These are phyloP conservation scores for Lydus trimaculatus DNA, from an alignment of 2,888 invertebrate genomes.

Conservation along the genomic window DNA sequence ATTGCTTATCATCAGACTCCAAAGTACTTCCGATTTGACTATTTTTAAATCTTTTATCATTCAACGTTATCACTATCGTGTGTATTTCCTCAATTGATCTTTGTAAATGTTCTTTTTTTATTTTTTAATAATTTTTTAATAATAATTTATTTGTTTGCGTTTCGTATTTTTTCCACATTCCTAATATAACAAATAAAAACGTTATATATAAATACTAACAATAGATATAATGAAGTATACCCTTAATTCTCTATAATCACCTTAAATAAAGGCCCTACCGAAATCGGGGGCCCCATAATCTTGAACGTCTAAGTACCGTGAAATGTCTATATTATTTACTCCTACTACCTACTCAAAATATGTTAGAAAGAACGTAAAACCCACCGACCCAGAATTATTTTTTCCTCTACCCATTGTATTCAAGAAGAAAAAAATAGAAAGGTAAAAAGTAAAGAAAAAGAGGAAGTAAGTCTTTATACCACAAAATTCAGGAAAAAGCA, in stretches of 20 bases:
- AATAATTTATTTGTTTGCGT: slow-evolving; percentile 9
- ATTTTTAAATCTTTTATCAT: slow-evolving; percentile 2
- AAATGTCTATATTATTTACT: slow-evolving; percentile 59
- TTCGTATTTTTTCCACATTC: slow-evolving; percentile 3
- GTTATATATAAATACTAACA: slow-evolving; percentile 9
- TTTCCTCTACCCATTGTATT: slow-evolving; percentile 1
- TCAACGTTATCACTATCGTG: not conserved
- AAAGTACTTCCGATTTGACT: slow-evolving; percentile 10
- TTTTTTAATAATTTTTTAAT: not conserved
- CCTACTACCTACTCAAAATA: slow-evolving; percentile 15
- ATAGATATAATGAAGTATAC: slow-evolving; percentile 18
- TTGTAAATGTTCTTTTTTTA: slow-evolving; percentile 2
- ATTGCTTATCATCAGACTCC: not conserved
- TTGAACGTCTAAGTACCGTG: slow-evolving; percentile 55
- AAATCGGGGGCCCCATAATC: slow-evolving; percentile 50
- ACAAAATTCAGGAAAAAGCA: slow-evolving; percentile 36
- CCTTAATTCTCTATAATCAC: slow-evolving; percentile 40
- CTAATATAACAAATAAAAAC: not conserved
- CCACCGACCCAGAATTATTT: slow-evolving; percentile 23
- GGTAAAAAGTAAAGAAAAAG: slow-evolving; percentile 29
- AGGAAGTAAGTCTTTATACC: slow-evolving; percentile 38
- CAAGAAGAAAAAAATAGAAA: slow-evolving; percentile 20
- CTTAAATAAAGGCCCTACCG: slow-evolving; percentile 52
- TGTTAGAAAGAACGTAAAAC: slow-evolving; percentile 3
- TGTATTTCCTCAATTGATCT: slow-evolving; percentile 14